Percentiles rank a stretch among this genome's conserved stretches.
Conservation (phyloP, 1,140 invertebrate genomes). For the Drosophila bipectinata region DNA sequence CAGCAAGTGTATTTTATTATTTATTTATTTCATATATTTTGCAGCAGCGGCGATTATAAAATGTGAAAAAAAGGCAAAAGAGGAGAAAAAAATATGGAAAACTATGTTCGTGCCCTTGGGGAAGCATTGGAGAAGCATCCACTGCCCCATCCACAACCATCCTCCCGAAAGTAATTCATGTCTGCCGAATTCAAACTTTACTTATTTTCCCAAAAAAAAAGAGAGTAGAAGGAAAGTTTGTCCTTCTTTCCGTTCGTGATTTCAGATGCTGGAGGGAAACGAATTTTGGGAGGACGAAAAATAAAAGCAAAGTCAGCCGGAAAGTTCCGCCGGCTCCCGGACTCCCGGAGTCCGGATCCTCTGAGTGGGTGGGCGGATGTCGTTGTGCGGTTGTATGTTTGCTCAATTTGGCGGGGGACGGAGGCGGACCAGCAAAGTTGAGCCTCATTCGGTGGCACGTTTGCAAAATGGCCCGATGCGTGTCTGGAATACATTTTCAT, state of each 20-base stretch:
- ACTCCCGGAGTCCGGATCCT: slow-evolving; percentile 17
- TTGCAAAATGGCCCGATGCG: slow-evolving; percentile 80
- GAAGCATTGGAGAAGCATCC: slow-evolving; percentile 12
- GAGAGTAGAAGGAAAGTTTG: slow-evolving; percentile 31
- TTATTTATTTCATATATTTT: slow-evolving; percentile 78
- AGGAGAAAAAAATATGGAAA: slow-evolving; percentile 41
- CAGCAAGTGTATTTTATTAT: slow-evolving; percentile 69
- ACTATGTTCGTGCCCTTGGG: slow-evolving; percentile 48
- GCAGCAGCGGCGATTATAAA: slow-evolving; percentile 64
- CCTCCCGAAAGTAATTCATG: slow-evolving; percentile 58
- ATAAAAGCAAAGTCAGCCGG: slow-evolving; percentile 62
- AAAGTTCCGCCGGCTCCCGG: slow-evolving; percentile 41
- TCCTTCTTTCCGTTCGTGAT: slow-evolving; percentile 40
- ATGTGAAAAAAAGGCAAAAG: slow-evolving; percentile 28
- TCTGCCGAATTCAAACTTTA: slow-evolving; percentile 78
- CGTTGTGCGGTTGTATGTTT: slow-evolving; percentile 54
- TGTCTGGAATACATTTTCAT: slow-evolving; percentile 81
- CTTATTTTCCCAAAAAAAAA: slow-evolving; percentile 59
- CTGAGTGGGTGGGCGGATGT: slow-evolving; percentile 67
- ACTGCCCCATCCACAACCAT: background rate
- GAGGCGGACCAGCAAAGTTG: slow-evolving; percentile 12
- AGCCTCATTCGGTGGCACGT: slow-evolving; percentile 79
- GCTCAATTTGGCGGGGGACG: slow-evolving; percentile 4
- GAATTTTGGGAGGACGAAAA: slow-evolving; percentile 15
- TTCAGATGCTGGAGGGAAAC: slow-evolving; percentile 26